Conservation (phyloP, 2,888 invertebrate genomes). For the Gerris lacustris region DNA sequence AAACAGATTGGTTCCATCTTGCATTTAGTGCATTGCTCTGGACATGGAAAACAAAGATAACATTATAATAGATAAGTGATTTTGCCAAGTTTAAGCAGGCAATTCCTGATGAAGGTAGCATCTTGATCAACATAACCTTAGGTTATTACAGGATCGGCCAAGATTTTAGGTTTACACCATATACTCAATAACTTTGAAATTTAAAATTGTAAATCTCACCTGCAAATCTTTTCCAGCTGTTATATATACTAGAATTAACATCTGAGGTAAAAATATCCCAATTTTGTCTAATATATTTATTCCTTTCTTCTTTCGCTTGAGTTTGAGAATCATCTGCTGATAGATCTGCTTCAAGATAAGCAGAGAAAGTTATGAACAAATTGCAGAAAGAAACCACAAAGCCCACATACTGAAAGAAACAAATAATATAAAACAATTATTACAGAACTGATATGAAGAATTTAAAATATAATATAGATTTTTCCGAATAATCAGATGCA, state of each 20-base stretch:
- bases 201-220: constrained; percentile 31
- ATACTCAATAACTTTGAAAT: no score
- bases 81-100: no score
- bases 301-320: not conserved
- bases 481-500: no score
- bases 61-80: no score
- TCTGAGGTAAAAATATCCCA: constrained; percentile 58
- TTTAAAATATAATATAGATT: not conserved
- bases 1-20: constrained; percentile 13
- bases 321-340: constrained; percentile 21
- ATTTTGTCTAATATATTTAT: constrained; percentile 50
- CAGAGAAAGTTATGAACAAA: constrained; percentile 41
- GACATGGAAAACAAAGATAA: not conserved
- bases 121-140: no score
- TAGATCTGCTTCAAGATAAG: constrained; percentile 38
- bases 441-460: not conserved
- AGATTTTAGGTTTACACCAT: no score
- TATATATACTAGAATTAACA: constrained; percentile 43
- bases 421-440: not conserved
- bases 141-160: no score
- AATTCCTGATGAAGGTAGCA: no score
- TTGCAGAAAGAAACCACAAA: constrained; percentile 36
- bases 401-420: constrained; percentile 17
- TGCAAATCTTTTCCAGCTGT: constrained; percentile 42
- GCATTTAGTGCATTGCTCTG: constrained; percentile 10